Base-by-base conservation (phyloP, 1,140 invertebrate genomes). In the Drosophila ohnishii region DNA sequence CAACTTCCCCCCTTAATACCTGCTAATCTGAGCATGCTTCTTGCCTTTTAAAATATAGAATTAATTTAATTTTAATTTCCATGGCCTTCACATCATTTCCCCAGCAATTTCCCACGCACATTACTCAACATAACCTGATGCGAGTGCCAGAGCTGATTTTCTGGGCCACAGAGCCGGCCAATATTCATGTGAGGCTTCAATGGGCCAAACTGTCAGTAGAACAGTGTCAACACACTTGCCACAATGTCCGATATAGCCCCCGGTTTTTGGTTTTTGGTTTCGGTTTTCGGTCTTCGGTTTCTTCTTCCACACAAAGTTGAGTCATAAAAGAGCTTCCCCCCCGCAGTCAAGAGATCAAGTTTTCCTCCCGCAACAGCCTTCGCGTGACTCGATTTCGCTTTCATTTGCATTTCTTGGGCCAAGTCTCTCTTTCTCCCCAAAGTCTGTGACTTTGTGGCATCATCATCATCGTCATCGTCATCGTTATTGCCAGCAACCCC, bases 301-400 rank as follows among this genome's bases (percentile, higher is more conserved):
- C 45, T n/a, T 39, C 16, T 55, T 7, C 39, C 34, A 37, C 40
- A 63, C 40, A 73, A 40, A 74, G 77, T 80, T 80, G 78, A 80
- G 77, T 80, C 77, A 80, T 80, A 67, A 67, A 74, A 69, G 32
- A 59, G 69, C 28, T 30, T 13, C 35, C 51, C 28, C 22, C 47
- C n/a, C 34, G 8, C 48, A 14, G 56, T 11, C 8, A 28, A 16
- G 56, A 78, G 56, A 78, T 60, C 76, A 72, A 78, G 75, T 79
- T 78, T 73, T 47, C 42, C 56, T 74, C 57, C 47, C 28, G 63
- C 50, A 40, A 22, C 62, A 57, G 76, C 76, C 78, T 76, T 80
- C 72, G 65, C 78, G 78, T 81, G 78, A 75, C 74, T 73, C 67
- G 78, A 81, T 81, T 81, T 81, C 79, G 73, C 79, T 81, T 81